A percentile compares a stretch with the other conserved stretches of the same genome.
Conservation (phyloP, 2,888 invertebrate genomes). For the Poecilobothrus nobilitatus region DNA sequence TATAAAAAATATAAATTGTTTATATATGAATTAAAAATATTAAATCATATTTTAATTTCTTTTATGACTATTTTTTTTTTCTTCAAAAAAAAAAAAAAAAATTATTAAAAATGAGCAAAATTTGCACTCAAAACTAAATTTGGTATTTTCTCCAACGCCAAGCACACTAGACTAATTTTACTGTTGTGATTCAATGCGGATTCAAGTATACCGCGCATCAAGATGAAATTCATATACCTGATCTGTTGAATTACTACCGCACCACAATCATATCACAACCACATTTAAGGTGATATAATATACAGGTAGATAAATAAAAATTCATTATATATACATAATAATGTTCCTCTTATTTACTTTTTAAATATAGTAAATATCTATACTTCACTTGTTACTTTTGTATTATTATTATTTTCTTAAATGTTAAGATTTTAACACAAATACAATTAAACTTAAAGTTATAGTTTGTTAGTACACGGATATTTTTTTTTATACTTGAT, state of each 20-base stretch:
- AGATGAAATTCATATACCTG: conserved; percentile 5
- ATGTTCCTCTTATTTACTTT: no score
- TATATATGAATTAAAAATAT: background rate
- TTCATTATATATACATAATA: background rate
- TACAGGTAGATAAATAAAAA: background rate
- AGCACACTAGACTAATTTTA: conserved; percentile 44
- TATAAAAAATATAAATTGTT: no score
- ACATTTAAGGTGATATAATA: background rate
- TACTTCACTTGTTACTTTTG: background rate
- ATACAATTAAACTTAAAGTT: no score
- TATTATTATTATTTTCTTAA: background rate
- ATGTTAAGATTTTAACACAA: no score
- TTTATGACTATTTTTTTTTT: background rate
- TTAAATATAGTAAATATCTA: no score
- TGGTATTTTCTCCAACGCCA: conserved; percentile 40
- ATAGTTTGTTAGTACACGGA: background rate
- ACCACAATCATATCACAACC: background rate
- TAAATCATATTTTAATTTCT: background rate
- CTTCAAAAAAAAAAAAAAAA: no score
- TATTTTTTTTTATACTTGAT: background rate
- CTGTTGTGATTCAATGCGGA: conserved; percentile 3
- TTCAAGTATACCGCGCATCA: conserved; percentile 15
- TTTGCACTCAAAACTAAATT: conserved; percentile 28
- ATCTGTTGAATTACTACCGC: background rate
- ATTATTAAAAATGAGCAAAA: conserved; percentile 17